These are phyloP conservation scores for Hesperophylax magnus DNA, from an alignment of 1,140 invertebrate species.

Conservation along the genomic window DNA sequence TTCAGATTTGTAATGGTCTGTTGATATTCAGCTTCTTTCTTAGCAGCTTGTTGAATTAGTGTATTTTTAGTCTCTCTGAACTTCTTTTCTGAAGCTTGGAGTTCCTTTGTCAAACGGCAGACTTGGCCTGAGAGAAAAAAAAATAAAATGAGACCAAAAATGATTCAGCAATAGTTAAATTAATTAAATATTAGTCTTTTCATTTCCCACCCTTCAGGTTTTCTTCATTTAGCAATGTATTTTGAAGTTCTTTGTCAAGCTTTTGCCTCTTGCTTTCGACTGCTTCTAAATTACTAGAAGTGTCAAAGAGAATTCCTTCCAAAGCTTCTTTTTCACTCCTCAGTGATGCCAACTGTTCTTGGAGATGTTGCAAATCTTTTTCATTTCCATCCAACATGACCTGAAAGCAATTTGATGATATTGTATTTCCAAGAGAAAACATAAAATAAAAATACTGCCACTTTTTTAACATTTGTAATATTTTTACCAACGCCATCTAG, in stretches of 20 bases:
- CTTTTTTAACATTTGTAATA: too few relatives aligned
- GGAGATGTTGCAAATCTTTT: constrained; percentile 82
- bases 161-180: not conserved
- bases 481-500: too few relatives aligned
- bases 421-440: too few relatives aligned
- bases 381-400: constrained; percentile 82
- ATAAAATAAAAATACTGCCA: too few relatives aligned
- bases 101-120: constrained; percentile 78
- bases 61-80: constrained; percentile 80
- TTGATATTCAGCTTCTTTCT: constrained; percentile 84
- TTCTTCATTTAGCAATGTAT: constrained; percentile 82
- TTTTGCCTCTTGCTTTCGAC: constrained; percentile 79
- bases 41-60: constrained; percentile 78
- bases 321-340: constrained; percentile 86
- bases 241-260: constrained; percentile 83
- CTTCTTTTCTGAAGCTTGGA: constrained; percentile 82
- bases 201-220: constrained; percentile 75
- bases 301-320: constrained; percentile 85
- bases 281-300: constrained; percentile 83
- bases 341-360: constrained; percentile 81
- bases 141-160: not conserved
- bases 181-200: not conserved
- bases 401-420: constrained; percentile 61
- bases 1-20: constrained; percentile 81
- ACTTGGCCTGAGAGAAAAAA: constrained; percentile 68